These are phyloP conservation scores for Rhabdophis nuchalis DNA, from an alignment of 2,797 vertebrate species.

Conservation along the genomic window DNA sequence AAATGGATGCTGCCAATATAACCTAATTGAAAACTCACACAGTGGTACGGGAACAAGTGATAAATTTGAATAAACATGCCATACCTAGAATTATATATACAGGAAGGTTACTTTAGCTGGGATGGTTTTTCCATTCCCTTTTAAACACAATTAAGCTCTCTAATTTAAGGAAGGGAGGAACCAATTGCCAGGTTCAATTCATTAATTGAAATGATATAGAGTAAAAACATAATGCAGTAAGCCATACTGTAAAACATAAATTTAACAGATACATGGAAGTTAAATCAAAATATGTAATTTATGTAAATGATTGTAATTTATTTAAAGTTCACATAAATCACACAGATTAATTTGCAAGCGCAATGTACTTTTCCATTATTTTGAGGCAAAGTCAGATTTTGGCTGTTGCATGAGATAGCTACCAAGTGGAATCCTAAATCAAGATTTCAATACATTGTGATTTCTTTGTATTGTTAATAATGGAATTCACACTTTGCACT, in stretches of 20 bases:
- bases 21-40: background rate
- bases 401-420: background rate
- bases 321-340: background rate
- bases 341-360: background rate
- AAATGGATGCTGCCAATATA: background rate
- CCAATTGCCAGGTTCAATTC: background rate
- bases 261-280: background rate
- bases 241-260: background rate
- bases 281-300: background rate
- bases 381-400: background rate
- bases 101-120: background rate
- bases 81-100: background rate
- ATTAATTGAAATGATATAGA: background rate
- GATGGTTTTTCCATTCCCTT: background rate
- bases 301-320: background rate
- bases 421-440: background rate
- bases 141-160: background rate
- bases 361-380: background rate
- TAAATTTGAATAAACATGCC: background rate
- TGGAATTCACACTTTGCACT: background rate
- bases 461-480: background rate
- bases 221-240: background rate
- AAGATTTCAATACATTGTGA: background rate
- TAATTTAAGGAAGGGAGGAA: background rate
- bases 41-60: background rate